Percentiles rank a stretch among this genome's conserved stretches.
Conservation (phyloP, 2,888 invertebrate genomes). For the Zelleria hepariella region DNA sequence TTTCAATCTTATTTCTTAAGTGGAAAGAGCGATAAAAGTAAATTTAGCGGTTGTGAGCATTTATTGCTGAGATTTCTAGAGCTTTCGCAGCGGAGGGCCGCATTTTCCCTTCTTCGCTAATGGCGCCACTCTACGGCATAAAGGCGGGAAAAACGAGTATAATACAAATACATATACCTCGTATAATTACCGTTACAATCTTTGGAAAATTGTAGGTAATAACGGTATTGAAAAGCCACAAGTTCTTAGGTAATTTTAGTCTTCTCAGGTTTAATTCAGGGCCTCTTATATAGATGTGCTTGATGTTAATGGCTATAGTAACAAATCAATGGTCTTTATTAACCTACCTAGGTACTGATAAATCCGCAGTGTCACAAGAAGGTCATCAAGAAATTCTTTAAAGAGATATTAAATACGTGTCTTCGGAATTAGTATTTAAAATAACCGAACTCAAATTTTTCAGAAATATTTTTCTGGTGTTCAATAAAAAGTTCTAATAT, state of each 20-base stretch:
- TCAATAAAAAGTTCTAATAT: too few species aligned
- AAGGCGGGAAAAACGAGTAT: background rate
- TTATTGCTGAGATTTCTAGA: slow-evolving; percentile 66
- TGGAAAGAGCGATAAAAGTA: slow-evolving; percentile 67
- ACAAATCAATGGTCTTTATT: too few species aligned
- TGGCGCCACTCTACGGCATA: slow-evolving; percentile 18
- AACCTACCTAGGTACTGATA: too few species aligned
- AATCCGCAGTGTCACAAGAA: too few species aligned
- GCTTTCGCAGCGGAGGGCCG: slow-evolving; percentile 31
- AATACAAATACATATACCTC: background rate
- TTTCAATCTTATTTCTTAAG: slow-evolving; percentile 69
- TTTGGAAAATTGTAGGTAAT: background rate
- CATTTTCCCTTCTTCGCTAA: slow-evolving; percentile 28
- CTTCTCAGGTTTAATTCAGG: too few species aligned
- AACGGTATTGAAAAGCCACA: background rate
- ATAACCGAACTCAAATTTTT: too few species aligned
- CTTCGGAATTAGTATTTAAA: too few species aligned
- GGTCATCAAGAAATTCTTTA: too few species aligned
- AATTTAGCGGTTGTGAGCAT: slow-evolving; percentile 63
- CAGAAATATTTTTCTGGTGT: too few species aligned
- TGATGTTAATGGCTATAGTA: too few species aligned
- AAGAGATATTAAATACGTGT: too few species aligned
- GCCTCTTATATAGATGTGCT: too few species aligned
- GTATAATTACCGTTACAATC: background rate
- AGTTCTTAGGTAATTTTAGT: background rate